A percentile compares a stretch with the other conserved stretches of the same genome.
Conservation (phyloP, 2,797 vertebrate species). For the Erithacus rubecula region DNA sequence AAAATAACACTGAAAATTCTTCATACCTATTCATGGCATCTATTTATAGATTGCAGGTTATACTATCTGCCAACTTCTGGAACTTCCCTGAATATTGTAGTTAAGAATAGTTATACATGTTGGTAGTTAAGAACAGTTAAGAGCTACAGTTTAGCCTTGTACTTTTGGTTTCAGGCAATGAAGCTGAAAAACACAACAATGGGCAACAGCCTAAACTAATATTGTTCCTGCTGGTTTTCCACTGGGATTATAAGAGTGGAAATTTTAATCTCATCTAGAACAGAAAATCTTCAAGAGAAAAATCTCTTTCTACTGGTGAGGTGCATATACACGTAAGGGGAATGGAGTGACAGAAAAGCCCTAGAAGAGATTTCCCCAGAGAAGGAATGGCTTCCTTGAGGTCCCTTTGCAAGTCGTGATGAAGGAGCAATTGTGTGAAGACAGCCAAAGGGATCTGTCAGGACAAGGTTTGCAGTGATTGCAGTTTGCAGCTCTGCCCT, state of each 20-base stretch:
- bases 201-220: background rate
- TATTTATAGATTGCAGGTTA: background rate
- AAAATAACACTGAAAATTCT: background rate
- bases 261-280: background rate
- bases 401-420: background rate
- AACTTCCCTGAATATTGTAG: background rate
- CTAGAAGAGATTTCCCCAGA: background rate
- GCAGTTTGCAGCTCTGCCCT: background rate
- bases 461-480: background rate
- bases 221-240: background rate
- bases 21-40: background rate
- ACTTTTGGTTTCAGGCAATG: background rate
- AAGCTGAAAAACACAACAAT: background rate
- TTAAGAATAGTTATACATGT: background rate
- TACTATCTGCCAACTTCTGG: background rate
- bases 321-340: background rate
- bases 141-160: background rate
- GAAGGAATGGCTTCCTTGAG: background rate
- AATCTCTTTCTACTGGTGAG: background rate
- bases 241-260: background rate
- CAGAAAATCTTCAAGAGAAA: background rate
- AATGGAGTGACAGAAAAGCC: background rate
- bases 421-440: background rate
- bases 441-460: background rate
- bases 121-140: background rate